phyloP scores from a whole-genome alignment of 2,113 vertebrate genomes.

The Anas platyrhynchos region DNA sequence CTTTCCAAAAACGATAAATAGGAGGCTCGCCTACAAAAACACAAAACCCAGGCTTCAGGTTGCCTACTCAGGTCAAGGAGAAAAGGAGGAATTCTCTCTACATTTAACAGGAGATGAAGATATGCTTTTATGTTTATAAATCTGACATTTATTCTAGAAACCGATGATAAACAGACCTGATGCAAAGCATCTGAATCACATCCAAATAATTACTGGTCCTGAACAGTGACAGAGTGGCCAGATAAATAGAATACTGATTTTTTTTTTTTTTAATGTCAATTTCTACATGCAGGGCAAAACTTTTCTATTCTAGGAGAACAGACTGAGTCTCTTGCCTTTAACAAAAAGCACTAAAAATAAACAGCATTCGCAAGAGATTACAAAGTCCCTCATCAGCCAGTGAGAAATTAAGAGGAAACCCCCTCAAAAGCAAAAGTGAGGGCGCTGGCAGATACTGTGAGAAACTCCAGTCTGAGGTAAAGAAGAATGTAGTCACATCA shows the following conservation, averaged over 20 bases:
- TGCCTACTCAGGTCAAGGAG: neutral
- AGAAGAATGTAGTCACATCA: neutral
- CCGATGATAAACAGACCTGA: neutral
- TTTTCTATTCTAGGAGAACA: neutral
- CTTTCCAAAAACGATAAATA: conserved; percentile 87
- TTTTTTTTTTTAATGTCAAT: neutral
- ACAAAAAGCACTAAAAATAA: neutral
- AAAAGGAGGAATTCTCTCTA: neutral
- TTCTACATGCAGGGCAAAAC: neutral
- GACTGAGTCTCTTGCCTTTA: neutral
- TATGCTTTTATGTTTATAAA: accelerated
- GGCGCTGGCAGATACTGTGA: neutral
- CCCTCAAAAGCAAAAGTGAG: neutral
- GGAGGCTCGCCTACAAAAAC: conserved; percentile 77
- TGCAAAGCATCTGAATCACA: neutral
- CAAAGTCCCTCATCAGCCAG: neutral
- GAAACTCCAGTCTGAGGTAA: neutral
- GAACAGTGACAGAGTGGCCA: neutral
- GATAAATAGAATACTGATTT: neutral
- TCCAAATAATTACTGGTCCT: neutral
- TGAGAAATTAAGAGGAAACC: neutral
- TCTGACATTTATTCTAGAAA: neutral
- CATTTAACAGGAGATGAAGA: neutral
- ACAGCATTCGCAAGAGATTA: neutral
- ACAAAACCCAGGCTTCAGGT: neutral